Conservation (phyloP, 2,888 invertebrate species). For the Cataglyphis albicans region DNA sequence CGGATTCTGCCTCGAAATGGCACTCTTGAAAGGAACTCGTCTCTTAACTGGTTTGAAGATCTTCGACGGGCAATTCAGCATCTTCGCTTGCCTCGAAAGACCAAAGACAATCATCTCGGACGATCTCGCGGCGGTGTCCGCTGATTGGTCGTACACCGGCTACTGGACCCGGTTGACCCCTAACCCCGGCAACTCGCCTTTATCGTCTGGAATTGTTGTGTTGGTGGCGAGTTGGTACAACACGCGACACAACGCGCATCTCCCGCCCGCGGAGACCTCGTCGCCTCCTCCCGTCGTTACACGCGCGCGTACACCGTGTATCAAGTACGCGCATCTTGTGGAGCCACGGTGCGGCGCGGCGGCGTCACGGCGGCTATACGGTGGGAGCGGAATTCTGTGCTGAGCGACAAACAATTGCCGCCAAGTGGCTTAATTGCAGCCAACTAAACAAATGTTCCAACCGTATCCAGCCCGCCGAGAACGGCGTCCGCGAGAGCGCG, state of each 20-base stretch:
- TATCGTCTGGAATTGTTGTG: slow-evolving; percentile 83
- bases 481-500: slow-evolving; percentile 37
- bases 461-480: slow-evolving; percentile 73
- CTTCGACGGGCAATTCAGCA: slow-evolving; percentile 65
- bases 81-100: slow-evolving; percentile 59
- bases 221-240: slow-evolving; percentile 79
- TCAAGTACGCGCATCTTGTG: slow-evolving; percentile 48
- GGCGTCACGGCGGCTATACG: slow-evolving; percentile 63
- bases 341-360: not conserved
- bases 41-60: not conserved
- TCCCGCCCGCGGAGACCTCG: slow-evolving; percentile 37
- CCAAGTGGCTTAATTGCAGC: slow-evolving; percentile 86
- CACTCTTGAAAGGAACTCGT: not conserved
- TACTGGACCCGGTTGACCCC: slow-evolving; percentile 85
- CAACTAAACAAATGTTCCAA: slow-evolving; percentile 86
- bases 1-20: not conserved
- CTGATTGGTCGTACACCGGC: slow-evolving; percentile 82
- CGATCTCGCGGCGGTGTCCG: slow-evolving; percentile 71
- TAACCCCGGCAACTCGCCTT: slow-evolving; percentile 84
- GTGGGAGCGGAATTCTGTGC: slow-evolving; percentile 86
- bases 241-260: slow-evolving; percentile 58
- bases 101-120: slow-evolving; percentile 74
- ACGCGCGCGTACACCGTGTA: slow-evolving; percentile 60
- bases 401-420: slow-evolving; percentile 86
- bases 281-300: slow-evolving; percentile 32